phyloP scores from a whole-genome alignment of 2,888 invertebrate genomes.

The Megaustenia siamemsis region DNA sequence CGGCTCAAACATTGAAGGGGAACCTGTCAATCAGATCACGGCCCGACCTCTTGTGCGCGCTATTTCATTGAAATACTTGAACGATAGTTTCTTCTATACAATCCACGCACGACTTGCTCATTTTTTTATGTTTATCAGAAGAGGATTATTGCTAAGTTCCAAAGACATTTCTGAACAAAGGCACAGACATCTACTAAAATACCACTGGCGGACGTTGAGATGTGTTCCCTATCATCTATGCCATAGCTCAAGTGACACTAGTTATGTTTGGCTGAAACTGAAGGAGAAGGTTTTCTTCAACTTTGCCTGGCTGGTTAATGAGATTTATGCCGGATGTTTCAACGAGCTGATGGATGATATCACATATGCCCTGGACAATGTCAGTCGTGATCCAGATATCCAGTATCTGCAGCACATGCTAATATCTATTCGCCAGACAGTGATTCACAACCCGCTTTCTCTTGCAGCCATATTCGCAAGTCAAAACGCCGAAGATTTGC shows the following conservation, averaged over 20 bases:
- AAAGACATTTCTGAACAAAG: constrained; percentile 56
- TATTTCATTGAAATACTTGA: constrained; percentile 52
- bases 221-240: constrained; percentile 60
- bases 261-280: constrained; percentile 53
- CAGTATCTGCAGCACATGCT: constrained; percentile 54
- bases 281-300: constrained; percentile 59
- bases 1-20: constrained; percentile 58
- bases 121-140: constrained; percentile 58
- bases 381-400: constrained; percentile 58
- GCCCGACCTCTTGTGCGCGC: constrained; percentile 42
- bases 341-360: constrained; percentile 57
- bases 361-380: constrained; percentile 51
- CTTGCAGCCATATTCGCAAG: constrained; percentile 56
- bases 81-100: constrained; percentile 47
- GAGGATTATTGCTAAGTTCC: constrained; percentile 57
- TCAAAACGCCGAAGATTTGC: constrained; percentile 28
- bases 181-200: constrained; percentile 51
- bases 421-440: constrained; percentile 39
- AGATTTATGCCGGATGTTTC: constrained; percentile 58
- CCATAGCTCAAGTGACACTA: constrained; percentile 52
- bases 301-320: constrained; percentile 59
- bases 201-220: constrained; percentile 58
- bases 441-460: constrained; percentile 56
- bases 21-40: constrained; percentile 53
- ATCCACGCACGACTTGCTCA: constrained; percentile 58